A percentile compares a stretch with the other conserved stretches of the same genome.
phyloP scores from a whole-genome alignment of 2,113 vertebrate species.

The Notothenia rossii region DNA sequence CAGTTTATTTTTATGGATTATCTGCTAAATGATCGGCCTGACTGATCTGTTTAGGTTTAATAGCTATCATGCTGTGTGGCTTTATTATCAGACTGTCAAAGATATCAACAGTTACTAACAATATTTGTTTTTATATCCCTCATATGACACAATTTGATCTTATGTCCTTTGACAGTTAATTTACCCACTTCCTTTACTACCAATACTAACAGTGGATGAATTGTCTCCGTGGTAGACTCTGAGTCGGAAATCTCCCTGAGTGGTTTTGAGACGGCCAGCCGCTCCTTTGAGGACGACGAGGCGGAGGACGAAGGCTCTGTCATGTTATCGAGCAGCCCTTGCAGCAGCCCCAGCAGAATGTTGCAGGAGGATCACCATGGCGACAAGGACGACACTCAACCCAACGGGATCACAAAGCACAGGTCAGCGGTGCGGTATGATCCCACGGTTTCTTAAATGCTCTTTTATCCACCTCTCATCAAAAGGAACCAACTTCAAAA shows the following conservation, averaged over 20 bases:
- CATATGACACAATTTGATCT: background rate
- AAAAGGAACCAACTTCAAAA: slow-evolving; percentile 24
- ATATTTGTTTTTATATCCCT: background rate
- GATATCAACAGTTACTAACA: background rate
- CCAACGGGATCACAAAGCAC: slow-evolving; percentile 92
- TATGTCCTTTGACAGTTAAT: background rate
- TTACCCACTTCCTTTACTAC: background rate
- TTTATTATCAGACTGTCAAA: background rate
- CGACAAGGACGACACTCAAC: slow-evolving; percentile 82
- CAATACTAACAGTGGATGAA: background rate
- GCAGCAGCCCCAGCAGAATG: slow-evolving; percentile 81
- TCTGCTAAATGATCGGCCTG: no score
- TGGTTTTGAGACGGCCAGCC: slow-evolving; percentile 89
- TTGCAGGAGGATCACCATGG: slow-evolving; percentile 87
- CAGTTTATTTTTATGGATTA: no score
- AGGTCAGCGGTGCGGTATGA: slow-evolving; percentile 85
- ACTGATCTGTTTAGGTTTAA: no score
- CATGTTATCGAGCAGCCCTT: slow-evolving; percentile 79
- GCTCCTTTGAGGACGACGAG: slow-evolving; percentile 85
- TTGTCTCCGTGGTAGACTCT: slow-evolving; percentile 83
- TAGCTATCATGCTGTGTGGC: background rate
- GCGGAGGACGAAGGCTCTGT: slow-evolving; percentile 76
- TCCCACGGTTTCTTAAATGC: slow-evolving; percentile 31
- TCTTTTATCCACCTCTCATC: slow-evolving; percentile 28
- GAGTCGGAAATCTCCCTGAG: slow-evolving; percentile 92